Evolutionary conservation across 2,797 vertebrate species (phyloP).

Genomic region (Lates japonicus): DNA sequence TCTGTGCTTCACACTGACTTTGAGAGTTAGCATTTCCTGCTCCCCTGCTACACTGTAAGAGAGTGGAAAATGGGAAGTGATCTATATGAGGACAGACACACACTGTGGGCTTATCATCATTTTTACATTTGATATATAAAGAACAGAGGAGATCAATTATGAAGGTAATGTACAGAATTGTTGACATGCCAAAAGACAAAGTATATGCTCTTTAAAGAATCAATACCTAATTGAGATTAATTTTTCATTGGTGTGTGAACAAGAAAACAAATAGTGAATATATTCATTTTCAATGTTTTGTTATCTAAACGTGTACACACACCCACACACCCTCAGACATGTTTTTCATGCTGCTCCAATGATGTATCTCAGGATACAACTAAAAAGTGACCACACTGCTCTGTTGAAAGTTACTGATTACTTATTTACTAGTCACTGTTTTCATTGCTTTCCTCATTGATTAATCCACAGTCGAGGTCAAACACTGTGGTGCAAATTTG

Average conservation of each 20-base stretch:
- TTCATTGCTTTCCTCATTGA: constrained; percentile 2
- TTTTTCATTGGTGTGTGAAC: constrained; percentile 3
- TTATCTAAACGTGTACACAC: neutral
- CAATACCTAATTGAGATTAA: neutral
- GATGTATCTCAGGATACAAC: neutral
- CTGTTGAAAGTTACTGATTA: constrained; percentile 1
- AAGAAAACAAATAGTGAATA: neutral
- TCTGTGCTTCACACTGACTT: constrained; percentile 44
- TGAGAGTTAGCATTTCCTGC: constrained; percentile 33
- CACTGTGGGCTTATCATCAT: neutral
- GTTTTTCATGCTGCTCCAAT: neutral
- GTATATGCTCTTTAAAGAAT: constrained; percentile 12
- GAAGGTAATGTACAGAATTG: constrained; percentile 8
- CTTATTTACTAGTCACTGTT: too few relatives aligned
- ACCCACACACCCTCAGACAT: neutral
- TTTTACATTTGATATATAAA: constrained; percentile 11
- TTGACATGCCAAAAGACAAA: constrained; percentile 4
- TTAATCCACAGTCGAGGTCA: constrained; percentile 18
- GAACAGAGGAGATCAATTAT: neutral
- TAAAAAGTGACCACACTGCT: constrained; percentile 13
- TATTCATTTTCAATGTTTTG: neutral
- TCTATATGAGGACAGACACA: constrained; percentile 7
- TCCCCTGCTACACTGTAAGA: neutral
- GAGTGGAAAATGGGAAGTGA: constrained; percentile 19
- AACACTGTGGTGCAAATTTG: constrained; percentile 15